Evolutionary conservation across 2,888 invertebrate genomes (phyloP).

Genomic region (Drosophila cognata): DNA sequence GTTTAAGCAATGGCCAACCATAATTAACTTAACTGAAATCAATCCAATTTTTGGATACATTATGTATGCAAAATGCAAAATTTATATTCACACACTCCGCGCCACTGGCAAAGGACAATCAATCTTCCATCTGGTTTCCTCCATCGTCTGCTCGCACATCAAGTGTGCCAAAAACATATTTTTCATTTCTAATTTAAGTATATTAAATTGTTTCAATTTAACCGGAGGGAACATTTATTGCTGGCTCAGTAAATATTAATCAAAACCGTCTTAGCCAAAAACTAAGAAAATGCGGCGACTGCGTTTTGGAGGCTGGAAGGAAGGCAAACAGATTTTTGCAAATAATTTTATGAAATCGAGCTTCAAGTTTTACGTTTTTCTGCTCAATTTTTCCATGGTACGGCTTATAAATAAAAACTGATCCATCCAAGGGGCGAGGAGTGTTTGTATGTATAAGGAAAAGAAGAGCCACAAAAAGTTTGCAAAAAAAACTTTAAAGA

Average conservation of each 20-base stretch:
- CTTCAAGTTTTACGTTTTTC: not conserved
- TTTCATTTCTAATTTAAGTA: not conserved
- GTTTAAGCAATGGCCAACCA: not conserved
- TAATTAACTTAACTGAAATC: not conserved
- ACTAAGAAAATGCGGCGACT: not conserved
- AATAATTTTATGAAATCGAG: not conserved
- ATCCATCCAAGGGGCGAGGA: not conserved
- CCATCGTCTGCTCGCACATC: not conserved
- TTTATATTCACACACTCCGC: not conserved
- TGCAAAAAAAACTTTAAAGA: not conserved
- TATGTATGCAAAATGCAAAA: not conserved
- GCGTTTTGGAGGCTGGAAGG: not conserved
- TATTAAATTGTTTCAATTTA: not conserved
- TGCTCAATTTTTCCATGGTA: not conserved
- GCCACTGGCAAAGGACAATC: not conserved
- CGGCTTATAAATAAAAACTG: not conserved
- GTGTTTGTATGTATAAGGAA: not conserved
- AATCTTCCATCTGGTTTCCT: not conserved
- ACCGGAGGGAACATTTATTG: not conserved
- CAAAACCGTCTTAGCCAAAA: not conserved
- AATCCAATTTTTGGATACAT: not conserved
- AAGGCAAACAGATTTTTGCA: not conserved
- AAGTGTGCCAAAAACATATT: not conserved
- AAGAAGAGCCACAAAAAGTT: not conserved
- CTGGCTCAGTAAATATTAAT: not conserved